Base-by-base conservation (phyloP, 2,888 invertebrate genomes). In the Hirtodrosophila histrioides region DNA sequence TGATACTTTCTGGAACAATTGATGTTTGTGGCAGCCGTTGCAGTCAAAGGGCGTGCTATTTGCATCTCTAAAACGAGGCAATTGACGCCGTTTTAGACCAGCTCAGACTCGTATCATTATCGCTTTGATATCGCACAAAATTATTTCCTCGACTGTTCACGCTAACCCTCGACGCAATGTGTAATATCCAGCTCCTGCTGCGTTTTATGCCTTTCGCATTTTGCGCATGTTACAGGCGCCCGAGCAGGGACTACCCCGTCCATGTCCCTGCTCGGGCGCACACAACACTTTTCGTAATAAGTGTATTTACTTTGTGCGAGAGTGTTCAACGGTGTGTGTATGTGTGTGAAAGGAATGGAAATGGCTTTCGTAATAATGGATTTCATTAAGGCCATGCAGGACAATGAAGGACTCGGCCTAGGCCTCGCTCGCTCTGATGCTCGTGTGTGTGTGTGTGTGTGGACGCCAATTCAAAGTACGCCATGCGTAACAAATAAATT, bases 401-500 rank as follows among this genome's bases (percentile, higher is more conserved):
- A 80, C 80, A 79, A 83, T 80, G 73, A 72, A 74, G 67, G 67
- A 77, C 66, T 56, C 70, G 35, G 45, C 54, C n/a, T 41, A 9
- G 27, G 36, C 5, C 27, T 8, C 27, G 12, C 48, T 31, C 44
- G 23, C 50, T 23, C 44, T 49, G 66, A 63, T 68, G 79, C 79
- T n/a, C n/a, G n/a, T n/a, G n/a, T 70, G 73, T 54, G 44, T 53
- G 31, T 62, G 33, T 62, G 37, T 73, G 69, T 66, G 57, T 73
- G 73, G 55, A 72, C 69, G 88, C 72, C 88, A 87, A 88, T 85
- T 85, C 88, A 88, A 88, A 88, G 44, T 78, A 85, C 73, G 79
- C 88, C 88, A 85, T 87, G 88, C 85, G 85, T 82, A 85, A 87
- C 85, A 87, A 88, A 85, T 85, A 85, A 85, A 85, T 85, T 88